Evolutionary conservation across 1,140 invertebrate species (phyloP).

Genomic region (Campoletis sonorensis): DNA sequence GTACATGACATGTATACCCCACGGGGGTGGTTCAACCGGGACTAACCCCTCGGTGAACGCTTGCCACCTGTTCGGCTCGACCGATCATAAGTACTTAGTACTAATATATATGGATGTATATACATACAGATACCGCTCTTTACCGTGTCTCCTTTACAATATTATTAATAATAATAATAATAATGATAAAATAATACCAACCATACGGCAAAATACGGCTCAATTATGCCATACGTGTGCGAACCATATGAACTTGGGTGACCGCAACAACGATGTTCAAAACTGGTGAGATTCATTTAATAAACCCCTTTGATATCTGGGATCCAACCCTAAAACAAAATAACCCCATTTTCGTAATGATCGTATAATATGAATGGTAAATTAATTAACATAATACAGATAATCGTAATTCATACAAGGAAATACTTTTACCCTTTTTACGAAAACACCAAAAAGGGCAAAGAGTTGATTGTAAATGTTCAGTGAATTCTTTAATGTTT

Average conservation of each 20-base stretch:
- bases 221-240: constrained; percentile 56
- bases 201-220: constrained; percentile 31
- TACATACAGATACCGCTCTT: neutral
- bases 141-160: neutral
- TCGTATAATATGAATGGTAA: neutral
- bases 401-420: no score
- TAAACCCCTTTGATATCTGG: neutral
- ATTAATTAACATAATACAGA: neutral
- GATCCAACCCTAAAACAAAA: neutral
- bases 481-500: no score
- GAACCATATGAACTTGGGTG: neutral
- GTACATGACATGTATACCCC: constrained; percentile 4
- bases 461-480: no score
- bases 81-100: constrained; percentile 22
- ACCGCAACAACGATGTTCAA: constrained; percentile 33
- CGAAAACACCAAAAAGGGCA: no score
- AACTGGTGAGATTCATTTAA: constrained; percentile 32
- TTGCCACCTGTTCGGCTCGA: constrained; percentile 53
- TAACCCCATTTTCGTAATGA: neutral
- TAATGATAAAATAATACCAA: constrained; percentile 5
- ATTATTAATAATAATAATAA: constrained; percentile 12
- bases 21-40: constrained; percentile 56
- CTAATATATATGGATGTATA: neutral
- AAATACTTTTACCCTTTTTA: no score
- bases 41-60: constrained; percentile 49